A percentile compares a stretch with the other conserved stretches of the same genome.
Evolutionary conservation across 2,797 vertebrate species (phyloP).

Genomic region (Diglossa cyanea): DNA sequence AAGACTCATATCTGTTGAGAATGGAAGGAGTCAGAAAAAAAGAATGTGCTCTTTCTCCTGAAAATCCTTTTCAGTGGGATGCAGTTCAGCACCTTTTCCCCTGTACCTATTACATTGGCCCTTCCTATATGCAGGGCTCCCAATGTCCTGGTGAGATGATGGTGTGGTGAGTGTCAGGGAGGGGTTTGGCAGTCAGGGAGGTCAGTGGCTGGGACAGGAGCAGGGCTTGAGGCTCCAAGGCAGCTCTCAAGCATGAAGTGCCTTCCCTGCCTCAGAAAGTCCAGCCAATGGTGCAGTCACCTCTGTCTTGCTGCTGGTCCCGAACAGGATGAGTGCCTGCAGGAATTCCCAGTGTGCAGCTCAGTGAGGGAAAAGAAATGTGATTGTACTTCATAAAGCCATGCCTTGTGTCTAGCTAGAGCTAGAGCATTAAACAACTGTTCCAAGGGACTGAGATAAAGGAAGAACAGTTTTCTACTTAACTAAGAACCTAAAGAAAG

Average conservation of each 20-base stretch:
- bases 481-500: not conserved
- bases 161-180: rapidly evolving
- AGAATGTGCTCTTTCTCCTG: not conserved
- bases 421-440: not conserved
- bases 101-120: rapidly evolving
- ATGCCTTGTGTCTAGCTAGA: not conserved
- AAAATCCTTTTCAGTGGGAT: not conserved
- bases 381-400: rapidly evolving
- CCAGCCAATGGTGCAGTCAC: rapidly evolving
- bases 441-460: not conserved
- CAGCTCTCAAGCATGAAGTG: not conserved
- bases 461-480: not conserved
- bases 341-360: rapidly evolving
- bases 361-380: not conserved
- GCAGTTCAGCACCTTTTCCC: not conserved
- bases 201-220: not conserved
- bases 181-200: too few species aligned
- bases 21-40: not conserved
- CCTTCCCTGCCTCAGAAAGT: not conserved
- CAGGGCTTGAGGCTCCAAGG: not conserved
- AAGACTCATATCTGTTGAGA: not conserved
- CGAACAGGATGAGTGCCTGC: not conserved
- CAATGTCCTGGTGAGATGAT: rapidly evolving
- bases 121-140: rapidly evolving
- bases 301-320: not conserved